Conservation (phyloP, 23 tunicate species). For the Styela clava region DNA sequence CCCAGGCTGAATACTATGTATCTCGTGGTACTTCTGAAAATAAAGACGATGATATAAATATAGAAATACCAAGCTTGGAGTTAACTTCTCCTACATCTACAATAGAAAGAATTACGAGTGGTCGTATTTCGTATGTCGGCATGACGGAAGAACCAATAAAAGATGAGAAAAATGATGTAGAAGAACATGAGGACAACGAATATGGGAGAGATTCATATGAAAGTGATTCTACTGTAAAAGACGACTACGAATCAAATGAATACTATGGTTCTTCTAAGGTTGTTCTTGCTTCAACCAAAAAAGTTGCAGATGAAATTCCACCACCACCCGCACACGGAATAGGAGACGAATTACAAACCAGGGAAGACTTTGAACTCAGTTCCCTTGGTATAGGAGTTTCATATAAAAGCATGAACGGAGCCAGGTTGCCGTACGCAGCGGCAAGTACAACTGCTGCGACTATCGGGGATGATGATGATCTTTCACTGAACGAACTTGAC, state of each 20-base stretch:
- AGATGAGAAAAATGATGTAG: too few species aligned
- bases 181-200: too few species aligned
- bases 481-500: constrained; percentile 20
- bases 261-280: not conserved
- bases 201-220: too few species aligned
- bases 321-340: not conserved
- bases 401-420: not conserved
- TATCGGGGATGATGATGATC: constrained; percentile 26
- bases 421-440: not conserved
- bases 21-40: not conserved
- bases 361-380: not conserved
- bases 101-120: not conserved
- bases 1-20: not conserved
- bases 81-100: not conserved
- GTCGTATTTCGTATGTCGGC: too few species aligned
- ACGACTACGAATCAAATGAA: not conserved
- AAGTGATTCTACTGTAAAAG: too few species aligned
- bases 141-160: too few species aligned
- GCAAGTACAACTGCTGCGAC: constrained; percentile 27
- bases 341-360: not conserved
- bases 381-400: not conserved
- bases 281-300: not conserved
- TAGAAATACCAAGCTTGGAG: not conserved
- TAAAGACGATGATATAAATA: not conserved
- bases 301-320: not conserved